Percentiles rank a stretch among this genome's conserved stretches.
Conservation (phyloP, 1,140 invertebrate species). For the Diabrotica undecimpunctata region DNA sequence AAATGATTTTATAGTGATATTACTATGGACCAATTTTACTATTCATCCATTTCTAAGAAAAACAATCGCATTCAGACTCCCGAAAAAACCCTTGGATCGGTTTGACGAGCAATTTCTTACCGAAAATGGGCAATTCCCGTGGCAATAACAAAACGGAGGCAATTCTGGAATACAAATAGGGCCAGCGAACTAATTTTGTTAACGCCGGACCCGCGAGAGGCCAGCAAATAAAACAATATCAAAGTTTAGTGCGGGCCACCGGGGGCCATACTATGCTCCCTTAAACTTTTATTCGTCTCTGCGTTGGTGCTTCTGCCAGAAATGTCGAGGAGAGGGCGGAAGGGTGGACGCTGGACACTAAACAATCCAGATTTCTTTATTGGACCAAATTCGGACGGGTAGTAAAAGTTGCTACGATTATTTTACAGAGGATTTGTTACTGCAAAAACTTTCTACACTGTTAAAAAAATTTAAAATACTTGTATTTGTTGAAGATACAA, state of each 20-base stretch:
- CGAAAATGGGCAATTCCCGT: slow-evolving; percentile 37
- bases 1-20: too few species aligned
- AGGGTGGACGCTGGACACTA: not conserved
- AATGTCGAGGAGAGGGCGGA: not conserved
- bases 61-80: not conserved
- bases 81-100: slow-evolving; percentile 4
- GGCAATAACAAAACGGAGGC: slow-evolving; percentile 37
- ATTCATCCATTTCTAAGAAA: too few species aligned
- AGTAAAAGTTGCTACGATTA: not conserved
- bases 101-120: slow-evolving; percentile 34
- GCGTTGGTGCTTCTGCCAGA: slow-evolving; percentile 4
- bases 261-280: slow-evolving; percentile 17
- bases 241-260: slow-evolving; percentile 45
- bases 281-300: slow-evolving; percentile 35
- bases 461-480: too few species aligned
- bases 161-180: slow-evolving; percentile 48
- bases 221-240: slow-evolving; percentile 48
- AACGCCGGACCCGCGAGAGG: slow-evolving; percentile 46
- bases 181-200: slow-evolving; percentile 45
- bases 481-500: too few species aligned
- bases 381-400: not conserved
- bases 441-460: too few species aligned
- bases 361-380: slow-evolving; percentile 1
- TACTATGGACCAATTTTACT: too few species aligned
- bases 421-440: not conserved